Evolutionary conservation across 1,140 invertebrate genomes (phyloP).

Genomic region (Drosophila bifasciata): DNA sequence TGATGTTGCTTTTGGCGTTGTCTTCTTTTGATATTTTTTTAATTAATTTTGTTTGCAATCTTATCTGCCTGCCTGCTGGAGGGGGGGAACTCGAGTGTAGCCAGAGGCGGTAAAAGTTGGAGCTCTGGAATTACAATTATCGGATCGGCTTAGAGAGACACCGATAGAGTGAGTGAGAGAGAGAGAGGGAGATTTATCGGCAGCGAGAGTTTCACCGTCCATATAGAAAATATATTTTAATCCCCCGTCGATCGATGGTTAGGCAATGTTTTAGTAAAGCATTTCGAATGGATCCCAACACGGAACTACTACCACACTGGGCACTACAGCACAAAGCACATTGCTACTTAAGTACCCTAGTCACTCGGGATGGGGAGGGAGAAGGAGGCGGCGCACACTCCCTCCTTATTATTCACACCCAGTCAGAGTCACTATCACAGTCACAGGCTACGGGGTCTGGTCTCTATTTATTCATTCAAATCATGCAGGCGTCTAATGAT

Average conservation of each 20-base stretch:
- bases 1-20: slow-evolving; percentile 4
- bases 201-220: slow-evolving; percentile 29
- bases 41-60: slow-evolving; percentile 48
- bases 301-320: slow-evolving; percentile 31
- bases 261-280: slow-evolving; percentile 22
- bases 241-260: slow-evolving; percentile 23
- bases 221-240: slow-evolving; percentile 10
- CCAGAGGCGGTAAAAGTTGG: slow-evolving; percentile 59
- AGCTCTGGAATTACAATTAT: slow-evolving; percentile 56
- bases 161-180: slow-evolving; percentile 10
- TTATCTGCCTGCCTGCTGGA: slow-evolving; percentile 21
- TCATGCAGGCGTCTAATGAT: slow-evolving; percentile 66
- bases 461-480: slow-evolving; percentile 61
- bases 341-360: slow-evolving; percentile 7
- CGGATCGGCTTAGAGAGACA: slow-evolving; percentile 47
- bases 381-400: too few species aligned
- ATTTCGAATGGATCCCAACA: slow-evolving; percentile 12
- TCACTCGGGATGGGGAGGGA: slow-evolving; percentile 4
- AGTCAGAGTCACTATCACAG: slow-evolving; percentile 34
- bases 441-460: slow-evolving; percentile 20
- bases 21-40: slow-evolving; percentile 45
- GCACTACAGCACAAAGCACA: background rate
- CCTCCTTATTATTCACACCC: slow-evolving; percentile 41
- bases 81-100: slow-evolving; percentile 11
- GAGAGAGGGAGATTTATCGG: background rate